Percentiles rank a stretch among this genome's conserved stretches.
These are phyloP conservation scores for Dendrophyllia cribrosa DNA, from an alignment of 64 coral and sea anemone species.

Conservation along the genomic window DNA sequence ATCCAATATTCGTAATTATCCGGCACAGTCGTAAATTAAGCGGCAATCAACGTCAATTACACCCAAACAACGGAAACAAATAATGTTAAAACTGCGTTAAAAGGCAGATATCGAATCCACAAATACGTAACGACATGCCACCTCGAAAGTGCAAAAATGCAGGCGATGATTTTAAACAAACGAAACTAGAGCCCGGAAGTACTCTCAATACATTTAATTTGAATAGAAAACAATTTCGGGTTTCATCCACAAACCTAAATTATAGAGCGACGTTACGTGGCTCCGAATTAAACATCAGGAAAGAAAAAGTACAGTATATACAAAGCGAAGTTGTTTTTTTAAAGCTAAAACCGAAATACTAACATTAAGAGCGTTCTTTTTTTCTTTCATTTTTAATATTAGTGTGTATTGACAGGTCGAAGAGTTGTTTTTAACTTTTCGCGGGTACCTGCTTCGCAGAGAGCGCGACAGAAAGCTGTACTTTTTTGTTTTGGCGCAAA, in stretches of 20 bases:
- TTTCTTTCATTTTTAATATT: neutral
- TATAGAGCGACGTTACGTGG: neutral
- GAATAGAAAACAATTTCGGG: neutral
- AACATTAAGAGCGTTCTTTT: neutral
- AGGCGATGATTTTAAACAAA: neutral
- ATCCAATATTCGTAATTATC: constrained; percentile 5
- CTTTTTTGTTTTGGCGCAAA: neutral
- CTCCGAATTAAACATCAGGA: neutral
- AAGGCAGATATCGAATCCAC: neutral
- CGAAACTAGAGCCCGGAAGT: neutral
- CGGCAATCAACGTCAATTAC: neutral
- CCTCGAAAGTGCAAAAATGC: neutral
- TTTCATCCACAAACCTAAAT: neutral
- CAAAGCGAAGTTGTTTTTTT: neutral
- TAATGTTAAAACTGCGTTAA: neutral
- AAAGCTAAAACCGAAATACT: neutral
- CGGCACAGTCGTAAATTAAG: neutral
- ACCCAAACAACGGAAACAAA: neutral
- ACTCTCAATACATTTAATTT: neutral
- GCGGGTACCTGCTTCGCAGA: constrained; percentile 11
- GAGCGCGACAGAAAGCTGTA: neutral
- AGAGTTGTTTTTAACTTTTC: neutral
- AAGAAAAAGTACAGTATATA: neutral
- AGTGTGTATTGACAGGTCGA: too few relatives aligned
- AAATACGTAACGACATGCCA: neutral